Conservation (phyloP, 2,113 vertebrate species). For the Ia io region DNA sequence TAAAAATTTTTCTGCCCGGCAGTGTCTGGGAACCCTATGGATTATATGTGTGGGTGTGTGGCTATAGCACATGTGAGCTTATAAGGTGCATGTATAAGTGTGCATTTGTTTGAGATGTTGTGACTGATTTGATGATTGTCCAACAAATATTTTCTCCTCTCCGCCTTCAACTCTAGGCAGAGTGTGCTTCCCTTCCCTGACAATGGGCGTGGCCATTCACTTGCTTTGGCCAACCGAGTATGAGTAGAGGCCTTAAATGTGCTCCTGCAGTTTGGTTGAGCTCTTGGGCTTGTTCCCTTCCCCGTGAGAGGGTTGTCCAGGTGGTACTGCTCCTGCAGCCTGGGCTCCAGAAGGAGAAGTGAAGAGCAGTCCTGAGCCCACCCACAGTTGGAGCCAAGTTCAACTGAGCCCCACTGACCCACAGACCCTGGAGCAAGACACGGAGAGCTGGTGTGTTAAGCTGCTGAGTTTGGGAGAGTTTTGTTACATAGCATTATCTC, state of each 20-base stretch:
- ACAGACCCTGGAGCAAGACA: not conserved
- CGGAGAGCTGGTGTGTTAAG: not conserved
- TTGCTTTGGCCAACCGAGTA: not conserved
- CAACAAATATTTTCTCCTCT: not conserved
- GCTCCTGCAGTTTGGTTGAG: not conserved
- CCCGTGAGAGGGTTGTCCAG: accelerated
- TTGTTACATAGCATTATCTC: not conserved
- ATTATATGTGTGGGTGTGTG: not conserved
- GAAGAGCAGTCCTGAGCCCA: not conserved
- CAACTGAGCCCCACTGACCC: not conserved
- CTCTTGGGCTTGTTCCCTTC: not conserved
- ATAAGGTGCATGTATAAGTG: not conserved
- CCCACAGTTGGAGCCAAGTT: not conserved
- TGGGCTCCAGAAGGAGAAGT: not conserved
- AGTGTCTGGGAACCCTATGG: not conserved
- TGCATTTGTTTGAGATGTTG: not conserved
- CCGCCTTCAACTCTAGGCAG: not conserved
- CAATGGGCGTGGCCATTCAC: not conserved
- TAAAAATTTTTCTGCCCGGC: not conserved
- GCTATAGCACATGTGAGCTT: not conserved
- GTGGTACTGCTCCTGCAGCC: not conserved
- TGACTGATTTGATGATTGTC: not conserved
- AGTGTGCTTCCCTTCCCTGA: not conserved
- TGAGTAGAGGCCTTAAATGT: not conserved
- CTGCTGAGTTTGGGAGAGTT: not conserved